Percentiles rank a stretch among this genome's conserved stretches.
Evolutionary conservation across 2,113 vertebrate species (phyloP).

Genomic region (Prolemur simus): DNA sequence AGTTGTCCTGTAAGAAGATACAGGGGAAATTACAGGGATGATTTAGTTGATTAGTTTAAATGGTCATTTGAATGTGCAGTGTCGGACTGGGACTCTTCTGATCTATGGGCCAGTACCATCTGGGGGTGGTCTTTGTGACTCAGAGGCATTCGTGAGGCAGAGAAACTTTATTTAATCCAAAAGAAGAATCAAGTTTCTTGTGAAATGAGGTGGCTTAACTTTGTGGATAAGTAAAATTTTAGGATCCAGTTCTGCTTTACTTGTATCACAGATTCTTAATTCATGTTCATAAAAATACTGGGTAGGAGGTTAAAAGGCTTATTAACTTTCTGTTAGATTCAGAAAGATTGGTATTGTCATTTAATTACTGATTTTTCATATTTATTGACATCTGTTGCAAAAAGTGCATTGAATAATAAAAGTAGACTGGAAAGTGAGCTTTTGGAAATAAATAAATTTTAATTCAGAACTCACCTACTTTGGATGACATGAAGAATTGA

Average conservation of each 20-base stretch:
- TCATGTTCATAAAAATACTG: neutral
- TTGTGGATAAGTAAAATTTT: neutral
- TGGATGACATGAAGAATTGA: neutral
- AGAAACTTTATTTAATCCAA: neutral
- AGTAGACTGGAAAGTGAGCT: neutral
- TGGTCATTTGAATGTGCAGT: neutral
- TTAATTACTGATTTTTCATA: neutral
- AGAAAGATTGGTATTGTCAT: neutral
- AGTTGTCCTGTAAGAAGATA: neutral
- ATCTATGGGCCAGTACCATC: neutral
- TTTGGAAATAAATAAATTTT: constrained; percentile 31
- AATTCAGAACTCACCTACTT: neutral
- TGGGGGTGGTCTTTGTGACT: neutral
- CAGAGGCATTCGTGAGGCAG: neutral
- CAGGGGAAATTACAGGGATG: neutral
- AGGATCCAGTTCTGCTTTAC: neutral
- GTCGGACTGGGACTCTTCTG: neutral
- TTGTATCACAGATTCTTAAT: neutral
- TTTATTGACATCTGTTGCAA: neutral
- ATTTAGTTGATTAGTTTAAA: neutral
- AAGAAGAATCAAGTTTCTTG: neutral
- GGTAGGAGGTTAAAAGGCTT: neutral
- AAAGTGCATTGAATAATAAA: neutral
- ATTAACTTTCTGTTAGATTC: neutral
- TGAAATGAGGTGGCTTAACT: neutral